Conservation (phyloP, 2,113 vertebrate genomes). For the Triplophysa dalaica region DNA sequence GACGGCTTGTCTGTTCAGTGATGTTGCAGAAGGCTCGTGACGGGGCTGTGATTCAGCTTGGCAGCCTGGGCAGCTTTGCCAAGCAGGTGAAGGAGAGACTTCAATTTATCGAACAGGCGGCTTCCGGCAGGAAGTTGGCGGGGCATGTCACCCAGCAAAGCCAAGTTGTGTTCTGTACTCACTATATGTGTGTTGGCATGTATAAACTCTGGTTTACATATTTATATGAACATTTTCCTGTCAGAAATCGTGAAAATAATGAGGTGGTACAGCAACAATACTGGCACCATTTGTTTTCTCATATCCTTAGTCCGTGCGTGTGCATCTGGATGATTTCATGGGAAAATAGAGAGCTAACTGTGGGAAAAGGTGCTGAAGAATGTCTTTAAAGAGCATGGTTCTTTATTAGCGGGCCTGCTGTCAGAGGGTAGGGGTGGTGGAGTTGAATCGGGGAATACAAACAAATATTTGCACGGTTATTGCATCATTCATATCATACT, state of each 20-base stretch:
- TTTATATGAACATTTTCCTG: too few relatives aligned
- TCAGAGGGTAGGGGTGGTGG: conserved; percentile 4
- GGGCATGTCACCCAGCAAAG: background rate
- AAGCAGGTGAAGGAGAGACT: conserved; percentile 32
- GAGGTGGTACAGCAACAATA: too few relatives aligned
- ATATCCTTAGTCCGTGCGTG: background rate
- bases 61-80: conserved; percentile 30
- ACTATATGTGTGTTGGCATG: background rate
- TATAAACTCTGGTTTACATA: too few relatives aligned
- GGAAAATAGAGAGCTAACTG: background rate
- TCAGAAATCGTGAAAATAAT: too few relatives aligned
- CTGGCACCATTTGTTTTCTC: background rate
- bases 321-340: background rate
- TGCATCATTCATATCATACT: conserved; percentile 42
- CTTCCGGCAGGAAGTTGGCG: conserved; percentile 14
- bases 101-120: conserved; percentile 26
- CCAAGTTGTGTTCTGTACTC: background rate
- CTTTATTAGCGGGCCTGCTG: conserved; percentile 27
- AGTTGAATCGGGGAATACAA: background rate
- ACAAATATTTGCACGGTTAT: conserved; percentile 41
- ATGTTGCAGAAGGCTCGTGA: background rate
- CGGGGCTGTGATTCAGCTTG: conserved; percentile 3
- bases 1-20: conserved; percentile 1
- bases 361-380: conserved; percentile 7
- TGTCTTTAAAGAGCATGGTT: conserved; percentile 11